These are phyloP conservation scores for Lophura swinhoii DNA, from an alignment of 2,797 vertebrate species.

Conservation along the genomic window DNA sequence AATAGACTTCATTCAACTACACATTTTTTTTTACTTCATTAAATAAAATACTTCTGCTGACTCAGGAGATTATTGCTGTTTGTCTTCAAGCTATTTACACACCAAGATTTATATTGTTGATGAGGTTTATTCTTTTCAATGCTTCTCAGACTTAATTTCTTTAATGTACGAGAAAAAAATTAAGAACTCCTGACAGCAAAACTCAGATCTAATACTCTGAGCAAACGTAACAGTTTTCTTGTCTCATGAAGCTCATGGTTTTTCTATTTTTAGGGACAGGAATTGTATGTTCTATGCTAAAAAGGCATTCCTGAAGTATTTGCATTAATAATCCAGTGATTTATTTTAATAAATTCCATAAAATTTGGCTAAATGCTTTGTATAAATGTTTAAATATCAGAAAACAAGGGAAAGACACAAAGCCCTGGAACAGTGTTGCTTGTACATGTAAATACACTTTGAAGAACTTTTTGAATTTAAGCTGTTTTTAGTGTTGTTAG, in stretches of 20 bases:
- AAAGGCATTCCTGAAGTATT: neutral
- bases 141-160: neutral
- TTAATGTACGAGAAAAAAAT: slow-evolving; percentile 18
- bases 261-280: neutral
- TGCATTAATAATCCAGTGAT: neutral
- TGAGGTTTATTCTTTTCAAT: slow-evolving; percentile 31
- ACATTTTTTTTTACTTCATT: neutral
- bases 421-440: accelerated
- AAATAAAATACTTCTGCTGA: neutral
- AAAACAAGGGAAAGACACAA: neutral
- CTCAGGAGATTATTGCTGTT: slow-evolving; percentile 18
- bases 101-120: slow-evolving; percentile 27
- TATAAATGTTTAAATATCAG: neutral
- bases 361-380: neutral
- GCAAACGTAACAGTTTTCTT: neutral
- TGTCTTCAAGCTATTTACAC: slow-evolving; percentile 31
- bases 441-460: neutral
- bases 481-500: neutral
- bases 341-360: neutral
- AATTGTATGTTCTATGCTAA: neutral
- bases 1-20: neutral
- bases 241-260: neutral
- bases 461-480: neutral
- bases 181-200: neutral
- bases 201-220: neutral